A percentile compares a stretch with the other conserved stretches of the same genome.
Conservation (phyloP, 2,888 invertebrate genomes). For the Oxytorus armatus region DNA sequence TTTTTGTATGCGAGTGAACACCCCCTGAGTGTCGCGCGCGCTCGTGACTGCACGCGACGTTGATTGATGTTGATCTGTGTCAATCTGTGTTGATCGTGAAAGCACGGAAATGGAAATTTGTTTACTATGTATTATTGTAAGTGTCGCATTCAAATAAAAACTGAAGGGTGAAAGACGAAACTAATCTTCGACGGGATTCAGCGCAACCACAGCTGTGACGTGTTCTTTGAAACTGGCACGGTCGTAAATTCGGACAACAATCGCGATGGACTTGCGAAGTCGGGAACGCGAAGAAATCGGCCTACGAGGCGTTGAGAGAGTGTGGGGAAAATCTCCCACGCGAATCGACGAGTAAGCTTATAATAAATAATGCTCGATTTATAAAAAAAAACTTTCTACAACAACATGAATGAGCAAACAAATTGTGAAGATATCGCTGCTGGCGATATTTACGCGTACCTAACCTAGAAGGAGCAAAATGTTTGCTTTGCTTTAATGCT, state of each 20-base stretch:
- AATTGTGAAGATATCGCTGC: conserved; percentile 1
- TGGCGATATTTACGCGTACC: conserved; percentile 8
- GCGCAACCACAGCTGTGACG: neutral
- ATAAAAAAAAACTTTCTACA: neutral
- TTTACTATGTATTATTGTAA: neutral
- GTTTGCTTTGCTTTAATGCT: neutral
- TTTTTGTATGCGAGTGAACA: too few species aligned
- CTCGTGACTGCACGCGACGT: too few species aligned
- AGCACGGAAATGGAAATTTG: neutral
- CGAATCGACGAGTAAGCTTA: conserved; percentile 87
- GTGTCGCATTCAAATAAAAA: neutral
- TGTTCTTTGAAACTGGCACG: neutral
- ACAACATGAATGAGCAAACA: neutral
- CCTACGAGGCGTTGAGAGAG: conserved; percentile 87
- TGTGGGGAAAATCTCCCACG: conserved; percentile 92
- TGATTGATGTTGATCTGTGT: too few species aligned
- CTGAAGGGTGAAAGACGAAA: neutral
- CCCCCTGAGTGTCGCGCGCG: too few species aligned
- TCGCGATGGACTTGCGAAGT: conserved; percentile 88
- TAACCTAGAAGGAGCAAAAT: conserved; percentile 47
- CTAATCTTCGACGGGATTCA: neutral
- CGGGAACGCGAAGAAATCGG: conserved; percentile 91
- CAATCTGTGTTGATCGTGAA: too few species aligned
- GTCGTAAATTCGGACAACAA: conserved; percentile 29
- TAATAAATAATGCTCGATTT: conserved; percentile 30